Evolutionary conservation across 1,140 invertebrate genomes (phyloP).

Genomic region (Drosophila prosaltans): DNA sequence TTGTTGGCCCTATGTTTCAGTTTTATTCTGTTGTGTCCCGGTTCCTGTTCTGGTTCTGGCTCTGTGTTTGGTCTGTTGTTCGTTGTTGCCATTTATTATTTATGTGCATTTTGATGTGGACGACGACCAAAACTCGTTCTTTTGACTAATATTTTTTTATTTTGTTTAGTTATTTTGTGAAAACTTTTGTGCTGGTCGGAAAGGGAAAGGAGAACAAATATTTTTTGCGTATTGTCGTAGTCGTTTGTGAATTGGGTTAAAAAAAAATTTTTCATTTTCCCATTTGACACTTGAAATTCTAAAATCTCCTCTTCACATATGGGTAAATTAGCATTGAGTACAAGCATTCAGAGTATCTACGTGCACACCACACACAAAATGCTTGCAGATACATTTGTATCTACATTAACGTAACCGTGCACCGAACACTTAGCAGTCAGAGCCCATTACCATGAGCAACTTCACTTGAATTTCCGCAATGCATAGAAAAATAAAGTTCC

Average conservation of each 20-base stretch:
- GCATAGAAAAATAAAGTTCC: slow-evolving; percentile 60
- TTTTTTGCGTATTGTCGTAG: slow-evolving; percentile 59
- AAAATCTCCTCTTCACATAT: slow-evolving; percentile 27
- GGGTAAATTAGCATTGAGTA: slow-evolving; percentile 58
- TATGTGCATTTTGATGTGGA: slow-evolving; percentile 80
- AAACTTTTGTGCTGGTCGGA: background rate
- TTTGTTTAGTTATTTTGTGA: slow-evolving; percentile 31
- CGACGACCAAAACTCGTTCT: slow-evolving; percentile 21
- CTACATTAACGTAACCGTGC: slow-evolving; percentile 24
- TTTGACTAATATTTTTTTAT: slow-evolving; percentile 41
- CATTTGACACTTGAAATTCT: slow-evolving; percentile 25
- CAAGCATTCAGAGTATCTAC: slow-evolving; percentile 9
- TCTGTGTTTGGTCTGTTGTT: slow-evolving; percentile 20
- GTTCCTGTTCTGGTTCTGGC: slow-evolving; percentile 56
- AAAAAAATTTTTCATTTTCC: slow-evolving; percentile 43
- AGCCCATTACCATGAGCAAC: slow-evolving; percentile 40
- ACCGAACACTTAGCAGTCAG: background rate
- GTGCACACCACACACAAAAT: background rate
- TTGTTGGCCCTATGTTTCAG: slow-evolving; percentile 18
- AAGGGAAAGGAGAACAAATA: slow-evolving; percentile 26
- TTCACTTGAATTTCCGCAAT: slow-evolving; percentile 51
- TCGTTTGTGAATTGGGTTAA: slow-evolving; percentile 7
- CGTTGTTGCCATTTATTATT: slow-evolving; percentile 75
- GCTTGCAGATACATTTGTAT: slow-evolving; percentile 40
- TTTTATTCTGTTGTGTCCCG: slow-evolving; percentile 36